phyloP scores from a whole-genome alignment of 1,140 invertebrate genomes.

The Danaus plexippus region DNA sequence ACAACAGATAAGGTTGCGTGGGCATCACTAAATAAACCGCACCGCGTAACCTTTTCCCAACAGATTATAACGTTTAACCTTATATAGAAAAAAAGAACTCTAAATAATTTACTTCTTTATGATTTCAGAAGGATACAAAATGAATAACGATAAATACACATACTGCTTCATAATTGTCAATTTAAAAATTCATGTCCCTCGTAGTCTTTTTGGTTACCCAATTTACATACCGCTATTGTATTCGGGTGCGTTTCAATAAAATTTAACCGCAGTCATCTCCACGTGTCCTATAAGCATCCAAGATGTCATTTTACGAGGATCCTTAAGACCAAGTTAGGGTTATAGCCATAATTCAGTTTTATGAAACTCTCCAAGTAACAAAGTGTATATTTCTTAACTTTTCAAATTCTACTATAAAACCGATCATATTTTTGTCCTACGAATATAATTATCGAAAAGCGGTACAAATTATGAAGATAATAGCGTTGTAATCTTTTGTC shows the following conservation, averaged over 20 bases:
- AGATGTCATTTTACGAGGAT: conserved; percentile 62
- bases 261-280: conserved; percentile 55
- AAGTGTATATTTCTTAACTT: conserved; percentile 58
- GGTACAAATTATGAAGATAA: conserved; percentile 17
- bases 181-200: too few relatives aligned
- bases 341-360: conserved; percentile 67
- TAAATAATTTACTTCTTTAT: too few relatives aligned
- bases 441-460: conserved; percentile 13
- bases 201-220: conserved; percentile 15
- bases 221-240: conserved; percentile 61
- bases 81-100: too few relatives aligned
- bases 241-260: conserved; percentile 53
- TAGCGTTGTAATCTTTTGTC: conserved; percentile 32
- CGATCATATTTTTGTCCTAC: not conserved
- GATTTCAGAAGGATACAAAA: not conserved
- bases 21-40: conserved; percentile 45
- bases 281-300: conserved; percentile 50
- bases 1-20: conserved; percentile 54
- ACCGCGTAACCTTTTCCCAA: conserved; percentile 19
- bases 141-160: too few relatives aligned
- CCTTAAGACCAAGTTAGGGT: conserved; percentile 60
- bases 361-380: conserved; percentile 65
- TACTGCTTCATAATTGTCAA: too few relatives aligned
- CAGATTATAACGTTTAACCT: too few relatives aligned
- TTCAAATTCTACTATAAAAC: conserved; percentile 34